phyloP scores from a whole-genome alignment of 1,140 invertebrate species.

The Nebria ingens region DNA sequence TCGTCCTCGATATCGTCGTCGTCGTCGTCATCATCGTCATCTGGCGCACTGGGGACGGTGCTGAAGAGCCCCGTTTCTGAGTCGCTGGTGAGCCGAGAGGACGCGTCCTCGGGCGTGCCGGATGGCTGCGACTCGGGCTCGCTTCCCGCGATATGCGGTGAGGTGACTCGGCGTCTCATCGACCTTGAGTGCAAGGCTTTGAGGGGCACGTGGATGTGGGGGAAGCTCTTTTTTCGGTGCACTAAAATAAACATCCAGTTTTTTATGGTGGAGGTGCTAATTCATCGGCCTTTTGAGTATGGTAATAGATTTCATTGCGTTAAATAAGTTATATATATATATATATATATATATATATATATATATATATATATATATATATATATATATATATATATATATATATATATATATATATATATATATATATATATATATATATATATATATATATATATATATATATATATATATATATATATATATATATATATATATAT shows the following conservation, averaged over 20 bases:
- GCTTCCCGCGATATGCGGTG: constrained; percentile 24
- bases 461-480: too few species aligned
- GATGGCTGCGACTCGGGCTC: constrained; percentile 18
- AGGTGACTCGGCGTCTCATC: constrained; percentile 38
- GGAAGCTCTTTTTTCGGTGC: constrained; percentile 53
- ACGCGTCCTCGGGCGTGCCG: constrained; percentile 20
- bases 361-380: too few species aligned
- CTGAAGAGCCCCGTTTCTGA: constrained; percentile 26
- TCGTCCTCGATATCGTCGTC: background rate
- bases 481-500: too few species aligned
- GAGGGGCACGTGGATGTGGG: constrained; percentile 52
- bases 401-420: too few species aligned
- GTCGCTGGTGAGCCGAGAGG: constrained; percentile 14
- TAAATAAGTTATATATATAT: too few species aligned
- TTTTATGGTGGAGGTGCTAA: too few species aligned
- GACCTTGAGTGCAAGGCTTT: constrained; percentile 41
- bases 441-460: too few species aligned
- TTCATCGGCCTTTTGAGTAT: too few species aligned
- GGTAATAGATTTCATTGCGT: too few species aligned
- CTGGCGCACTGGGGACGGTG: constrained; percentile 18
- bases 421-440: too few species aligned
- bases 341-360: too few species aligned
- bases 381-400: too few species aligned
- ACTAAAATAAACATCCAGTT: constrained; percentile 39
- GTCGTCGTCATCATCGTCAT: background rate